Evolutionary conservation across 2,888 invertebrate genomes (phyloP), one percentile per base, ranked within the genome.

Genomic region (Sympetrum striolatum): DNA sequence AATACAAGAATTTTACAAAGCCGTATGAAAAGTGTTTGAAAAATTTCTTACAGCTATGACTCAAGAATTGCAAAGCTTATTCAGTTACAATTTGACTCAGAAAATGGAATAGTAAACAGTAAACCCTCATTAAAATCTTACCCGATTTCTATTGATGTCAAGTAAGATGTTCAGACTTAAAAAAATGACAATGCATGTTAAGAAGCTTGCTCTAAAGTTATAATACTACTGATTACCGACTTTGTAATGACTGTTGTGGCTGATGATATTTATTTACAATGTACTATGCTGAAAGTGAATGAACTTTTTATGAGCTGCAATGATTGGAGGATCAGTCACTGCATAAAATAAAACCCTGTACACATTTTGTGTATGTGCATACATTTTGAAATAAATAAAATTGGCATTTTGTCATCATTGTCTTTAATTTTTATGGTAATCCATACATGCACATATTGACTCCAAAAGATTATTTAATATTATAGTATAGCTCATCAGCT

Each of bases 301-400:
- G 22, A 73, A 73, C 31, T 73, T 73, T 73, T 25, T 25, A 73
- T n/a, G n/a, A n/a, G n/a, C n/a, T 73, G n/a, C 31, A 73, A 25
- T 73, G n/a, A 73, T 73, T 25, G n/a, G 25, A 73, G n/a, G 12
- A n/a, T 73, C 73, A 73, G 73, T 73, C 73, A 73, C 73, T 73
- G 73, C 25, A 73, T 73, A n/a, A 25, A 73, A 73, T 25, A 25
- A 73, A 73, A 25, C 73, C 31, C 8, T 25, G n/a, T n/a, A 25
- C n/a, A n/a, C n/a, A 73, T 73, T 73, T 73, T 86, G 58, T 86
- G 86, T 60, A 58, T 86, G 58, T 86, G 58, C 44, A 81, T 86
- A 60, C 53, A 53, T 86, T 58, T 86, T 86, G 86, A 53, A 86
- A 86, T 31, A 86, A 86, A 86, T 58, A 60, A 86, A 86, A 73